A percentile compares a stretch with the other conserved stretches of the same genome.
These are phyloP conservation scores for Ptychoptera albimana DNA, from an alignment of 2,888 invertebrate genomes.

Conservation along the genomic window DNA sequence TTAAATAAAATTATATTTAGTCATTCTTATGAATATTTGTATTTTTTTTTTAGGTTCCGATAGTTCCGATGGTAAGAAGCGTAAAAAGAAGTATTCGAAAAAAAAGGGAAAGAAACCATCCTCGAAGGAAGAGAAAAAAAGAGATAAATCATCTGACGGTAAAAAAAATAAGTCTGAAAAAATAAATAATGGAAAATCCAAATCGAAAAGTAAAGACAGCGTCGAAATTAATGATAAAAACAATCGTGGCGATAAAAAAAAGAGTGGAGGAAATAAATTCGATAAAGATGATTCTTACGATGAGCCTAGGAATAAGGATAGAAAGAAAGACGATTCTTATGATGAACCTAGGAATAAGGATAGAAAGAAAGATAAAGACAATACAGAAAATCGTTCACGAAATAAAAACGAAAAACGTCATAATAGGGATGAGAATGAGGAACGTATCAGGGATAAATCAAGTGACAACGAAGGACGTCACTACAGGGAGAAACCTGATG, in stretches of 20 bases:
- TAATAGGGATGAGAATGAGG: background rate
- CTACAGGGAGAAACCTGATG: slow-evolving; percentile 1
- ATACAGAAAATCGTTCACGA: slow-evolving; percentile 9
- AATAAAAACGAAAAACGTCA: slow-evolving; percentile 11
- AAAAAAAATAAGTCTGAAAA: background rate
- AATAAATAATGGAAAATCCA: slow-evolving; percentile 10
- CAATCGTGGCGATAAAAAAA: background rate
- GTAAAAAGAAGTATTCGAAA: slow-evolving; percentile 10
- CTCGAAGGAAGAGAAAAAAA: slow-evolving; percentile 1
- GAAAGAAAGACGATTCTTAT: background rate
- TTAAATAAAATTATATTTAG: background rate
- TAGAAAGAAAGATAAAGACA: background rate
- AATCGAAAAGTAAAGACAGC: background rate
- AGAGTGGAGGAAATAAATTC: background rate
- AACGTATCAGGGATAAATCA: background rate
- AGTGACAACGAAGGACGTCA: background rate
- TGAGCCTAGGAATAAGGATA: background rate
- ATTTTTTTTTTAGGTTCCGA: background rate
- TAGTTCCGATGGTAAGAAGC: slow-evolving; percentile 9
- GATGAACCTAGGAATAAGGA: background rate
- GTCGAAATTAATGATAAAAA: background rate
- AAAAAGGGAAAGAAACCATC: background rate
- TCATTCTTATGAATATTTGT: background rate
- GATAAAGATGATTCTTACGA: background rate
- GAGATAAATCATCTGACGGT: background rate